Percentiles rank a stretch among this genome's conserved stretches.
Evolutionary conservation across 2,797 vertebrate genomes (phyloP).

Genomic region (Echeneis naucrates): DNA sequence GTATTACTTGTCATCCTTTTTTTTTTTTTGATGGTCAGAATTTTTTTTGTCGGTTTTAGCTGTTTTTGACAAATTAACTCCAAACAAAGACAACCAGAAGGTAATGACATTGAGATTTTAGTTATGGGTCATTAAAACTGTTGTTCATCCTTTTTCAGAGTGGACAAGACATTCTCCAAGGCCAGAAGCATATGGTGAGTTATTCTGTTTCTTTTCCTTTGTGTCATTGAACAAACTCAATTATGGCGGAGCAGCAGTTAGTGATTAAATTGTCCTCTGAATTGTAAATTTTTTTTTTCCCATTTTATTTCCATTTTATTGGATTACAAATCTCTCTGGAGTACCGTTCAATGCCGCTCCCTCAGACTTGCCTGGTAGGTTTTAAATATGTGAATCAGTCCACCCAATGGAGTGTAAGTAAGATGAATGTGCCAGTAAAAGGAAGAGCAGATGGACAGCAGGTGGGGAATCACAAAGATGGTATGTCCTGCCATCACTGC

Average conservation of each 20-base stretch:
- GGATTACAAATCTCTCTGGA: not conserved
- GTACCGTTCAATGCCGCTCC: constrained; percentile 19
- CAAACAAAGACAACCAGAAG: not conserved
- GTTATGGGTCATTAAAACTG: not conserved
- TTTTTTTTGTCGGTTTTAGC: not conserved
- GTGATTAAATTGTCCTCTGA: not conserved
- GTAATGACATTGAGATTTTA: not conserved
- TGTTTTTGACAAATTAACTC: constrained; percentile 1
- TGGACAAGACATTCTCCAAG: constrained; percentile 87
- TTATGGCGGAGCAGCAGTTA: not conserved
- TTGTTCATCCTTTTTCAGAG: constrained; percentile 71
- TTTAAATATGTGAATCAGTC: constrained; percentile 35
- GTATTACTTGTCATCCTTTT: no score
- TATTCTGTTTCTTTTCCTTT: not conserved
- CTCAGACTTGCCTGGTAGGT: constrained; percentile 17
- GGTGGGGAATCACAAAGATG: constrained; percentile 16
- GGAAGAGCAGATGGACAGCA: constrained; percentile 59
- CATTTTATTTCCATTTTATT: not conserved
- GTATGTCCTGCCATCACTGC: constrained; percentile 61
- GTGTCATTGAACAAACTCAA: not conserved
- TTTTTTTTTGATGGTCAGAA: no score
- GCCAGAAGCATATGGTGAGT: constrained; percentile 85
- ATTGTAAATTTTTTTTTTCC: not conserved
- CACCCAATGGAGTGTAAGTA: constrained; percentile 29
- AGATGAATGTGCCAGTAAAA: constrained; percentile 64